Evolutionary conservation across 1,140 invertebrate genomes (phyloP).

Genomic region (Tetragonula clypearis): DNA sequence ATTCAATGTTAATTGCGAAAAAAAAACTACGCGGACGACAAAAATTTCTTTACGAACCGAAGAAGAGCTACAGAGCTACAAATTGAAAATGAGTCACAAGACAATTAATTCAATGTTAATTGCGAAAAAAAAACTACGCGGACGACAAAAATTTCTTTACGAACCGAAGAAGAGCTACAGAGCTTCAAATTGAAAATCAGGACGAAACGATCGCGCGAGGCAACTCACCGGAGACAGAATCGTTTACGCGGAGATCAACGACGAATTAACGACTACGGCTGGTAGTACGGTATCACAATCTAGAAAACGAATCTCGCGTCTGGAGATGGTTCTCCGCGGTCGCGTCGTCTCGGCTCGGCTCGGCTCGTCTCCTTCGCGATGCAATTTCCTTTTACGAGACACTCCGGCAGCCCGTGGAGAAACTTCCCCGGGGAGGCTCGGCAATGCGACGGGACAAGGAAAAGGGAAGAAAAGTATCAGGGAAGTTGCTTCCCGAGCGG

Average conservation of each 20-base stretch:
- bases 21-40: neutral
- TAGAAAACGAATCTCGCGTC: conserved; percentile 1
- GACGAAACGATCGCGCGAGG: neutral
- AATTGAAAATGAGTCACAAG: neutral
- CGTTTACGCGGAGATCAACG: conserved; percentile 11
- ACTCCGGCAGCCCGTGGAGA: conserved; percentile 25
- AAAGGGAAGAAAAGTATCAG: conserved; percentile 18
- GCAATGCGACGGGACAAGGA: conserved; percentile 27
- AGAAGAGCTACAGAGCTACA: neutral
- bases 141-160: neutral
- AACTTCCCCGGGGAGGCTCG: conserved; percentile 17
- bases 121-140: neutral
- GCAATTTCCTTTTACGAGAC: conserved; percentile 53
- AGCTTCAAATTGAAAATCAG: too few species aligned
- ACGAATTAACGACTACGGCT: conserved; percentile 33
- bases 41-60: neutral
- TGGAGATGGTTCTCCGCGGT: conserved; percentile 18
- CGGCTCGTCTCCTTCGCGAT: conserved; percentile 20
- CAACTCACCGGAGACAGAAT: neutral
- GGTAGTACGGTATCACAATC: neutral
- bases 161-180: neutral
- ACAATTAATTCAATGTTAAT: neutral
- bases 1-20: neutral
- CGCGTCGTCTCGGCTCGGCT: conserved; percentile 12
- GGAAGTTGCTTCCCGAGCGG: conserved; percentile 26